Evolutionary conservation across 2,888 invertebrate species (phyloP).

Genomic region (Coelogynopora nodosa): DNA sequence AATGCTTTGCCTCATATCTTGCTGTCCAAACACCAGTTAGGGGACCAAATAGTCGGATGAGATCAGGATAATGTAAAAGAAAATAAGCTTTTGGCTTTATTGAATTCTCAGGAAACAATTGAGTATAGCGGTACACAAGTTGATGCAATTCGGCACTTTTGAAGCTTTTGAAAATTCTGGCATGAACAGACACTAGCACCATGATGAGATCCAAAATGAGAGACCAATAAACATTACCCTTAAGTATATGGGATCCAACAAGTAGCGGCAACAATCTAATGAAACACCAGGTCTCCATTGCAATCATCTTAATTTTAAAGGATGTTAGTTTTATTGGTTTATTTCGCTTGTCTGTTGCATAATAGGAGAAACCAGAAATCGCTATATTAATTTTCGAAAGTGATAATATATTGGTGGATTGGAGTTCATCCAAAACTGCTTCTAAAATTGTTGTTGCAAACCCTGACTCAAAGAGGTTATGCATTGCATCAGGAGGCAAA

Average conservation of each 20-base stretch:
- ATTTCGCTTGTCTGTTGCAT: background rate
- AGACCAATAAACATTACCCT: background rate
- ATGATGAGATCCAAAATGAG: background rate
- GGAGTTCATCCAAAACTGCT: background rate
- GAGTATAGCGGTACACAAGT: background rate
- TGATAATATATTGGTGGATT: background rate
- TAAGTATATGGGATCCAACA: background rate
- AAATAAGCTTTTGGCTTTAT: background rate
- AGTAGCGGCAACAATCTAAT: background rate
- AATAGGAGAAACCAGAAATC: background rate
- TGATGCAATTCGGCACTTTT: too few relatives aligned
- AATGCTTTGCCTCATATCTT: background rate
- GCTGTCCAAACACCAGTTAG: background rate
- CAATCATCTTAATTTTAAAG: background rate
- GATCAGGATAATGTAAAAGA: background rate
- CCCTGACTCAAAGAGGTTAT: background rate
- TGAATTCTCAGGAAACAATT: background rate
- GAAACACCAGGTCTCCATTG: background rate
- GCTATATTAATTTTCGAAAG: background rate
- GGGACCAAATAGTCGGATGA: background rate
- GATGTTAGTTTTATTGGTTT: background rate
- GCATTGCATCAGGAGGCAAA: background rate
- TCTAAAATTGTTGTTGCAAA: background rate
- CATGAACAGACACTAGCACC: background rate
- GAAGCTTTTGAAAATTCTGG: background rate